Conservation (phyloP, 2,797 vertebrate genomes). For the Enoplosus armatus region DNA sequence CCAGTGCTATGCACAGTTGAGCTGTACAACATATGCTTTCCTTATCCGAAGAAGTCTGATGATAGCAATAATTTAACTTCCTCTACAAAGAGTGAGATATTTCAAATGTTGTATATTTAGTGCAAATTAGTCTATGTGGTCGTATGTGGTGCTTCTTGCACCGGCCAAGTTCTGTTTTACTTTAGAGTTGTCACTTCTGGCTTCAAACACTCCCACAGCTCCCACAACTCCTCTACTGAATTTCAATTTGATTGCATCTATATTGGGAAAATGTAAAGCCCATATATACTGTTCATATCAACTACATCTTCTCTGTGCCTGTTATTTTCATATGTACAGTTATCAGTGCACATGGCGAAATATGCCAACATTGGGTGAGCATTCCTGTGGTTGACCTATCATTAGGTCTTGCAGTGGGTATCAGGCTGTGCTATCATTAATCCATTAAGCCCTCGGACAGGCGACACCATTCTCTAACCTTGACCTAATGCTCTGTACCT, state of each 20-base stretch:
- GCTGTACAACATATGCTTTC: not conserved
- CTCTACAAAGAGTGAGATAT: not conserved
- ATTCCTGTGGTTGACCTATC: not conserved
- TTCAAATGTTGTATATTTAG: not conserved
- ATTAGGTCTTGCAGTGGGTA: not conserved
- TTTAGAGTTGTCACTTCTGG: not conserved
- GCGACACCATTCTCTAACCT: not conserved
- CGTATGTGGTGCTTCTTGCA: not conserved
- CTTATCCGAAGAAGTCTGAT: not conserved
- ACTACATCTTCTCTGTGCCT: not conserved
- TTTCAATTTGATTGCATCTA: not conserved
- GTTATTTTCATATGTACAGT: not conserved
- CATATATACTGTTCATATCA: not conserved
- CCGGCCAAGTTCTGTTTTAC: not conserved
- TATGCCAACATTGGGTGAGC: not conserved
- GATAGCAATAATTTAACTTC: not conserved
- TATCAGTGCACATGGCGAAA: not conserved
- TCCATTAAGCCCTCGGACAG: not conserved
- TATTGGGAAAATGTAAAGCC: not conserved
- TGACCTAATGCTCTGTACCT: not conserved
- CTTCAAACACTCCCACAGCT: not conserved
- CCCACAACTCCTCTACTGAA: not conserved
- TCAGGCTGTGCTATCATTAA: not conserved
- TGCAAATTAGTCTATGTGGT: not conserved
- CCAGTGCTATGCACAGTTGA: not conserved